phyloP scores from a whole-genome alignment of 2,113 vertebrate genomes.

The Callopanchax toddi region DNA sequence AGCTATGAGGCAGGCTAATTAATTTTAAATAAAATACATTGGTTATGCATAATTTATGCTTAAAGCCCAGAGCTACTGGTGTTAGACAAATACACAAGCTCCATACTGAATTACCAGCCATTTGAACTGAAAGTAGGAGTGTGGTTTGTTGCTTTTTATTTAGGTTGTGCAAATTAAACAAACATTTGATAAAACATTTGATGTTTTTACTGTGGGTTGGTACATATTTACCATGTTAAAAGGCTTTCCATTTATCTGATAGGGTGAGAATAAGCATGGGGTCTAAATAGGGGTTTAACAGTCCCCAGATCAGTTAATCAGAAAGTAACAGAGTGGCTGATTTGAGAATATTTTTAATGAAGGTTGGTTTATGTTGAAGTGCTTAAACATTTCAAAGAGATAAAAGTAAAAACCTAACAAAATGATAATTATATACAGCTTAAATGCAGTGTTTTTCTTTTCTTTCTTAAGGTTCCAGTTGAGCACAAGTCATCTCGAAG shows the following conservation, averaged over 20 bases:
- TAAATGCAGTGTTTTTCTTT: too few relatives aligned
- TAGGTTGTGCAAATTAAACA: conserved; percentile 73
- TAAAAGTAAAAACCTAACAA: too few relatives aligned
- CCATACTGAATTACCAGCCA: conserved; percentile 72
- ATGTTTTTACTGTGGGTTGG: conserved; percentile 24
- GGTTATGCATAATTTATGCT: conserved; percentile 80
- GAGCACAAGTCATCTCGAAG: too few relatives aligned
- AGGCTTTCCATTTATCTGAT: conserved; percentile 2
- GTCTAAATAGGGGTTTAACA: conserved; percentile 4
- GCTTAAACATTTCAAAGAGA: too few relatives aligned
- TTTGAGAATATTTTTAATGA: background rate
- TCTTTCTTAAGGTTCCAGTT: too few relatives aligned
- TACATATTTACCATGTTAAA: conserved; percentile 20
- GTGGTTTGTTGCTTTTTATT: conserved; percentile 43
- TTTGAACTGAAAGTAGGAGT: conserved; percentile 62
- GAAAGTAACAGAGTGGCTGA: background rate
- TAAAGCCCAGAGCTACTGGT: conserved; percentile 75
- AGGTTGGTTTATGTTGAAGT: too few relatives aligned
- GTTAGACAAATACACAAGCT: conserved; percentile 81
- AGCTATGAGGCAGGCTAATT: conserved; percentile 71
- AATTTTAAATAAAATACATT: conserved; percentile 81
- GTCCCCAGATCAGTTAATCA: background rate
- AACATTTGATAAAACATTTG: conserved; percentile 61
- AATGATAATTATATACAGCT: too few relatives aligned
- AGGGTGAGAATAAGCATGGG: background rate